Percentiles rank a stretch among this genome's conserved stretches.
phyloP scores from a whole-genome alignment of 2,797 vertebrate species.

The Intellagama lesueurii region DNA sequence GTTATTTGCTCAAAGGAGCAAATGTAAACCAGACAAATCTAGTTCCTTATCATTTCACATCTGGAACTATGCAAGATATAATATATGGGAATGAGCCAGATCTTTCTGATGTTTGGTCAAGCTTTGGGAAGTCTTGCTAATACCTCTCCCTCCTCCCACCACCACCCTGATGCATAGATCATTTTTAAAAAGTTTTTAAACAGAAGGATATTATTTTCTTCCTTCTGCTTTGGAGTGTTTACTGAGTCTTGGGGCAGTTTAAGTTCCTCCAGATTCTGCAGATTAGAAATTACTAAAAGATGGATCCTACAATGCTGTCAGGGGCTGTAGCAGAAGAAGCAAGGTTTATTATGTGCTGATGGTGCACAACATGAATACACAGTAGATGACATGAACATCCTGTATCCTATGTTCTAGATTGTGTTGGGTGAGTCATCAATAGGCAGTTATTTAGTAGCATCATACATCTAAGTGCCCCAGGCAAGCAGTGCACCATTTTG shows the following conservation, averaged over 20 bases:
- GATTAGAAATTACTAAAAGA: slow-evolving; percentile 4
- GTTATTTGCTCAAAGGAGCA: neutral
- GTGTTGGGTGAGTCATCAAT: neutral
- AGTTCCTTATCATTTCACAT: neutral
- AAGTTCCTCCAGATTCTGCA: neutral
- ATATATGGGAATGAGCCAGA: neutral
- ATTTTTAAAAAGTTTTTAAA: neutral
- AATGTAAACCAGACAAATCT: slow-evolving; percentile 58
- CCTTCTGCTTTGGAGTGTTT: slow-evolving; percentile 12
- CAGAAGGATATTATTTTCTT: slow-evolving; percentile 18
- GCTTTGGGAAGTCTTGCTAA: neutral
- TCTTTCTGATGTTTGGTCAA: slow-evolving; percentile 2
- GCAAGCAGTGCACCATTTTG: neutral
- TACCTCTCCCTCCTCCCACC: neutral
- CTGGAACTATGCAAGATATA: neutral
- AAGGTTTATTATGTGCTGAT: neutral
- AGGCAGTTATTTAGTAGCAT: neutral
- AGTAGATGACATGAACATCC: neutral
- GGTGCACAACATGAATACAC: neutral
- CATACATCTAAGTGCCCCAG: too few species aligned
- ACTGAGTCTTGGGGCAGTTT: neutral
- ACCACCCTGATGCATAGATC: neutral
- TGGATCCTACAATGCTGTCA: neutral
- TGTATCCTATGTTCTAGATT: neutral
- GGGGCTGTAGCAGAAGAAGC: neutral